Conservation (phyloP, 2,888 invertebrate genomes). For the Meloe dianella region DNA sequence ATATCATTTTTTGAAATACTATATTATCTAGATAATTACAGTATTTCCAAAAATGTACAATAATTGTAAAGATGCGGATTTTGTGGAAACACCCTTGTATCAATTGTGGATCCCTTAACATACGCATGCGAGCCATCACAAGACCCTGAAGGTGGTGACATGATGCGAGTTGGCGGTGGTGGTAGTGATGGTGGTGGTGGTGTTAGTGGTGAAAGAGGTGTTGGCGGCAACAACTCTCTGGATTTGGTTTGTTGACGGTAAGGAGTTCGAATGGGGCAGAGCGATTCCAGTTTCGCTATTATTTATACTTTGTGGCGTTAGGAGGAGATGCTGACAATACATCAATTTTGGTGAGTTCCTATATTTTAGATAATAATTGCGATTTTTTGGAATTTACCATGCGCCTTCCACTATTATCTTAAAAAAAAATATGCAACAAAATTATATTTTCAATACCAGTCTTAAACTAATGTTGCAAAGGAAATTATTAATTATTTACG, state of each 20-base stretch:
- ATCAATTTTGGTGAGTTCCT: constrained; percentile 34
- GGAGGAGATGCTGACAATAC: constrained; percentile 44
- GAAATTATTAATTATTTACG: not conserved
- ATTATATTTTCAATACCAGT: no score
- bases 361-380: not conserved
- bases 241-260: constrained; percentile 23
- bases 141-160: not conserved
- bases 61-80: no score
- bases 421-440: no score
- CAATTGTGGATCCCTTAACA: no score
- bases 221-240: constrained; percentile 12
- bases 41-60: no score
- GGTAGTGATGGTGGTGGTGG: not conserved
- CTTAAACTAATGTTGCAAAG: no score
- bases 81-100: no score
- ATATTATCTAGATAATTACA: no score
- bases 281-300: constrained; percentile 63
- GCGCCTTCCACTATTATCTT: no score
- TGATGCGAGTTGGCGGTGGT: not conserved
- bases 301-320: constrained; percentile 63
- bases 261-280: constrained; percentile 60
- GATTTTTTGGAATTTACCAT: no score
- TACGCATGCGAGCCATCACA: constrained; percentile 8
- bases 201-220: not conserved
- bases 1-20: no score